Conservation (phyloP, 1,140 invertebrate genomes). For the Pseudomyrmex flavicornis region DNA sequence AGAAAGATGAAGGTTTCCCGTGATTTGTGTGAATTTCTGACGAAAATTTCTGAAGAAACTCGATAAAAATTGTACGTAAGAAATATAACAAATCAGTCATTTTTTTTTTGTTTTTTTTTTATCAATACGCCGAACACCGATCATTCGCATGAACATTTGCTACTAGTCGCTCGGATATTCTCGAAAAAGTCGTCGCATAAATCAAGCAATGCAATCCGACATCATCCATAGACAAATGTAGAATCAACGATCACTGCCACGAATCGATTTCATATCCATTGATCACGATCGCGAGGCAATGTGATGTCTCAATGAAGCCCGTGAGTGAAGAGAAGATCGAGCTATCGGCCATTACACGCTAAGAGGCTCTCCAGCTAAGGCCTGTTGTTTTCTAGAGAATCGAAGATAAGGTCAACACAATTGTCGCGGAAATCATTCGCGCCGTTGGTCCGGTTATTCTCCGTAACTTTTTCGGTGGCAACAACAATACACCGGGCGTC, state of each 20-base stretch:
- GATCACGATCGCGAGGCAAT: conserved; percentile 5
- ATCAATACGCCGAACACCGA: not conserved
- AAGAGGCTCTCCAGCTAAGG: conserved; percentile 61
- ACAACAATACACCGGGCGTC: conserved; percentile 72
- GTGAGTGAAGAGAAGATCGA: conserved; percentile 8
- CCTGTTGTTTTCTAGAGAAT: conserved; percentile 89
- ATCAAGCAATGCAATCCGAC: not conserved
- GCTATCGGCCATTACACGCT: not conserved
- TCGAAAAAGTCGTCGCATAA: not conserved
- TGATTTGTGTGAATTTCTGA: not conserved
- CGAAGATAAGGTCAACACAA: conserved; percentile 91
- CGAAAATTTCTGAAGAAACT: not conserved
- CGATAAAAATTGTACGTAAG: not conserved
- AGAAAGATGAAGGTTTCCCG: conserved; percentile 11
- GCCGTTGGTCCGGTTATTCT: conserved; percentile 89
- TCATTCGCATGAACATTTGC: not conserved
- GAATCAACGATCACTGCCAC: conserved; percentile 8
- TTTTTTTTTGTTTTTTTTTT: no score
- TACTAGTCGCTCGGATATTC: conserved; percentile 1
- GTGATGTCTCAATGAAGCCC: not conserved
- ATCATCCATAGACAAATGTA: conserved; percentile 37
- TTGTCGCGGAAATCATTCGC: conserved; percentile 89
- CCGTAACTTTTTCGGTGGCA: conserved; percentile 84
- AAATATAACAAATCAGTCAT: not conserved
- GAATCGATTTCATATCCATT: conserved; percentile 11